phyloP scores from a whole-genome alignment of 2,797 vertebrate genomes.

The Oceanodroma leucorhoa region DNA sequence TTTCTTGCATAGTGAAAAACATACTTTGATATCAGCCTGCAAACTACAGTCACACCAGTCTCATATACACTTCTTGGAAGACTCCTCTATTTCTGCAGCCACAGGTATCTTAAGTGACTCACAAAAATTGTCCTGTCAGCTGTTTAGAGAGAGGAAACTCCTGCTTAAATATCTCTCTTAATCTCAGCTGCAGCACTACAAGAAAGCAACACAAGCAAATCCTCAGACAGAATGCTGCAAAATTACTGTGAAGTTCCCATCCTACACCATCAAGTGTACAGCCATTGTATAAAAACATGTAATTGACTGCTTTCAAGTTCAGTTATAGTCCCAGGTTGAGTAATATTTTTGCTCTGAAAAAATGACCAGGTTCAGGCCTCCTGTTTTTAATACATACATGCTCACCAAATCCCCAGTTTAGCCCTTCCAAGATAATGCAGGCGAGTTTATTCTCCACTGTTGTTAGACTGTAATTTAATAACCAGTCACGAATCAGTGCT shows the following conservation, averaged over 20 bases:
- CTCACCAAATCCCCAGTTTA: slow-evolving; percentile 90
- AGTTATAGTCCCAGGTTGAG: background rate
- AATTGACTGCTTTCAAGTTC: background rate
- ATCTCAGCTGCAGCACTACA: background rate
- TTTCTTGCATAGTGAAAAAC: background rate
- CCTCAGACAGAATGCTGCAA: background rate
- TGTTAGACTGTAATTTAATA: slow-evolving; percentile 85
- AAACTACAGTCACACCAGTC: background rate
- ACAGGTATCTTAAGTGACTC: background rate
- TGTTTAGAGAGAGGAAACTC: background rate
- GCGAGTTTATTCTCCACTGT: slow-evolving; percentile 93
- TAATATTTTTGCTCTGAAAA: background rate
- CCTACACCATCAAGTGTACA: background rate
- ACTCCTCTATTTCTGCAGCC: background rate
- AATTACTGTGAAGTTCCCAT: background rate
- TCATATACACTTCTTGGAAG: background rate
- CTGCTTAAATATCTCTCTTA: background rate
- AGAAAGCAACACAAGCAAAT: background rate
- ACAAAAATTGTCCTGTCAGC: background rate
- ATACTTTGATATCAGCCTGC: background rate
- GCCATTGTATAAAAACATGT: background rate
- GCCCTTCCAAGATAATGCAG: slow-evolving; percentile 93
- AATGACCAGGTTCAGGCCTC: background rate
- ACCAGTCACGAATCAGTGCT: slow-evolving; percentile 87
- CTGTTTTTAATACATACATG: slow-evolving; percentile 65